A percentile compares a stretch with the other conserved stretches of the same genome.
Evolutionary conservation across 2,113 vertebrate genomes (phyloP).

Genomic region (Sakesphorus luctuosus): DNA sequence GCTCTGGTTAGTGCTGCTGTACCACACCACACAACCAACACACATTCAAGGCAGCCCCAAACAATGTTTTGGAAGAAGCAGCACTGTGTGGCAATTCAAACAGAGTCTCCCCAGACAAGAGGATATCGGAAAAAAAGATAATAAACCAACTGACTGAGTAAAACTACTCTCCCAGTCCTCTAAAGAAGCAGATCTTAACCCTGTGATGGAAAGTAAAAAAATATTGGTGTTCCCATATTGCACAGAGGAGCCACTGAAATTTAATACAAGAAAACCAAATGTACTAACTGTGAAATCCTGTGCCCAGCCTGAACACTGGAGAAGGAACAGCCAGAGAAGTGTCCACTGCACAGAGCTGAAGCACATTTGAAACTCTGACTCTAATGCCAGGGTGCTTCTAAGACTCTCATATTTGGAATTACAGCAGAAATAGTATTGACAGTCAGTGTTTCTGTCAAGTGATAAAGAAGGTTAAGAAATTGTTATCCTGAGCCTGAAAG

Average conservation of each 20-base stretch:
- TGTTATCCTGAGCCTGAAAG: neutral
- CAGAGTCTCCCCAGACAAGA: neutral
- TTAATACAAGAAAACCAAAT: neutral
- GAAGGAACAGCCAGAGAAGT: neutral
- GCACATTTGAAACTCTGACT: neutral
- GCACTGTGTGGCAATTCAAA: neutral
- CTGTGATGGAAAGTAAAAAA: neutral
- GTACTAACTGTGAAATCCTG: neutral
- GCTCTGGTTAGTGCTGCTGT: neutral
- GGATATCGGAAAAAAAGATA: neutral
- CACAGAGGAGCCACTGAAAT: neutral
- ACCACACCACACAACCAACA: neutral
- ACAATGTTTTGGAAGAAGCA: neutral
- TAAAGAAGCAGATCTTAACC: neutral
- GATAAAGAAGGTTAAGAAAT: neutral
- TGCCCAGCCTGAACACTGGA: neutral
- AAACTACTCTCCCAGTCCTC: neutral
- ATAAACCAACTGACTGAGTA: neutral
- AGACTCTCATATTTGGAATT: neutral
- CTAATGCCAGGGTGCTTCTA: neutral
- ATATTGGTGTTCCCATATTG: neutral
- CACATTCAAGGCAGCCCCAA: neutral
- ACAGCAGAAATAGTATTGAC: neutral
- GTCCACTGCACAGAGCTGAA: rapidly evolving
- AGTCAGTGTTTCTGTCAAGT: neutral